phyloP scores from a whole-genome alignment of 2,113 vertebrate species.

The Cnemophilus loriae region DNA sequence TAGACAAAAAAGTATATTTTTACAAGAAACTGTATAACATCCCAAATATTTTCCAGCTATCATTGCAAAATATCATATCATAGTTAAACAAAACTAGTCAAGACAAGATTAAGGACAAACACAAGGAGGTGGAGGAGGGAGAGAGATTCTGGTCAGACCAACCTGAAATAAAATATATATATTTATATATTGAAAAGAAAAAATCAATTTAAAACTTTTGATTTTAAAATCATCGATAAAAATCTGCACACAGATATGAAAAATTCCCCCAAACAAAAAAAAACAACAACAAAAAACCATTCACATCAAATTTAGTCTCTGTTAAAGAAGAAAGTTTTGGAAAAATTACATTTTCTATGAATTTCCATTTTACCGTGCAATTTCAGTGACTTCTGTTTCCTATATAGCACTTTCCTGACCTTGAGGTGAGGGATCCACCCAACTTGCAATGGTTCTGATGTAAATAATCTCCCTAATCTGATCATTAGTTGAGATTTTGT shows the following conservation, averaged over 20 bases:
- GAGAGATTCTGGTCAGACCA: background rate
- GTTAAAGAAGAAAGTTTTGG: background rate
- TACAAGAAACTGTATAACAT: background rate
- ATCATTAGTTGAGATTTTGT: background rate
- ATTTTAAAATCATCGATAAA: background rate
- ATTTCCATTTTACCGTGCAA: background rate
- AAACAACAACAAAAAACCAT: background rate
- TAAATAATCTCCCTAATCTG: background rate
- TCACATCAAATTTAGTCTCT: background rate
- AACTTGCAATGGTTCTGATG: background rate
- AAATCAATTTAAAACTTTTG: background rate
- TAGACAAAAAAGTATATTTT: background rate
- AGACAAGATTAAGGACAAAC: background rate
- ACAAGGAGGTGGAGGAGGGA: rapidly evolving
- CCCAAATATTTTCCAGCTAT: background rate
- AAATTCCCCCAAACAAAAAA: background rate
- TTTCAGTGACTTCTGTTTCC: background rate
- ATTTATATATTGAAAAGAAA: background rate
- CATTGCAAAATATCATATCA: background rate
- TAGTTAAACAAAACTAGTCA: background rate
- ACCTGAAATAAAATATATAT: background rate
- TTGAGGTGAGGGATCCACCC: background rate
- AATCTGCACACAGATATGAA: background rate
- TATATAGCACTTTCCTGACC: background rate
- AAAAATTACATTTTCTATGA: background rate